Evolutionary conservation across 2,888 invertebrate genomes (phyloP), one percentile per base, ranked within the genome.

Genomic region (Brachycybe producta): DNA sequence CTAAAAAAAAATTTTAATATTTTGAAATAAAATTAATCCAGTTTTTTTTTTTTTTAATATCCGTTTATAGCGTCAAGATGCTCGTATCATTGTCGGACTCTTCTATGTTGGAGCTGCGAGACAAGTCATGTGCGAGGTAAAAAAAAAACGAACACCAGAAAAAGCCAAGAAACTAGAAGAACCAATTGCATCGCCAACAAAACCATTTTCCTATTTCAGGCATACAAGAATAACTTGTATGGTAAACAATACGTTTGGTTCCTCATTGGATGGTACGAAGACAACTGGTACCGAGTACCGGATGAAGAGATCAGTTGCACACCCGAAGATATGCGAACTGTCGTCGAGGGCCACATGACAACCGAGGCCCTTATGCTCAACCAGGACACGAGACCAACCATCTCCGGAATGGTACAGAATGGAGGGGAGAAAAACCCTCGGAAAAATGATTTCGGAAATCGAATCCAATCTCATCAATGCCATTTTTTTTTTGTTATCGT

Each of bases 261-360:
- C 69, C 92, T 98, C 69, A 97, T 98, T 61, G 98, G 94, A 78
- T 95, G 94, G 94, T 98, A 98, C 69, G 94, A 97, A 65, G 94
- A 98, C 68, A 92, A 95, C 65, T 99, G 98, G 98, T 98, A 88
- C 67, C 85, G 87, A 65, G 80, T 83, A 5, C 84, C 85, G 65
- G 70, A 88, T 56, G 82, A 84, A 58, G 78, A 81, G 52, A 82
- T 97, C 55, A 83, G 87, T 56, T 98, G 98, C 66, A 91, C 91
- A 0, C 77, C 78, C 52, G 87, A 91, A 58, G 80, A 98, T 69
- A 92, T 99, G 90, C 74, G 83, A 39, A 77, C 79, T 59, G 95
- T 95, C 0, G 90, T 97, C 1, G 92, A 95, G 67, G 95, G 95
- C 2, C 98, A 98, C 67, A 75, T 98, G 50, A 97, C 98, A 35